A percentile compares a stretch with the other conserved stretches of the same genome.
phyloP scores from a whole-genome alignment of 2,888 invertebrate species.

The Nomada fucata region DNA sequence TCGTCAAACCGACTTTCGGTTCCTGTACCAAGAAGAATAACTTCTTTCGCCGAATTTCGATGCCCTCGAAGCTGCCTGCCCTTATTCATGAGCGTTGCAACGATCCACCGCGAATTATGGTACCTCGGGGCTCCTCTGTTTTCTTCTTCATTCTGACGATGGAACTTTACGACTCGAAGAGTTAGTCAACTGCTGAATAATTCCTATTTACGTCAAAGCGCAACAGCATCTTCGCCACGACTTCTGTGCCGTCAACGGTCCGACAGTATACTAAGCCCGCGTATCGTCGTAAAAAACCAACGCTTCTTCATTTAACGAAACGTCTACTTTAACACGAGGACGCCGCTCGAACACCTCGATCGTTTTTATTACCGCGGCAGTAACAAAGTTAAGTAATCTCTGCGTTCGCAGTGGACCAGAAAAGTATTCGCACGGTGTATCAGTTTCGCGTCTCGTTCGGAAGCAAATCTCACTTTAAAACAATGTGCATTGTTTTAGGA shows the following conservation, averaged over 20 bases:
- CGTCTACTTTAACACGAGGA: slow-evolving; percentile 9
- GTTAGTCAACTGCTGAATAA: slow-evolving; percentile 31
- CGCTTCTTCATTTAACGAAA: slow-evolving; percentile 5
- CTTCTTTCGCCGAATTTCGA: slow-evolving; percentile 20
- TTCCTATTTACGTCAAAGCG: neutral
- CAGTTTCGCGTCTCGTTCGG: too few relatives aligned
- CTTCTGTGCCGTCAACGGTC: slow-evolving; percentile 6
- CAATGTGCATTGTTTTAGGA: too few relatives aligned
- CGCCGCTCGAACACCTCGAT: neutral
- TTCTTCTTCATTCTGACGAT: neutral
- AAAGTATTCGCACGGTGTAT: too few relatives aligned
- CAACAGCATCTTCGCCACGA: neutral
- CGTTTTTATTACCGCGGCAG: neutral
- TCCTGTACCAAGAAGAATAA: slow-evolving; percentile 1
- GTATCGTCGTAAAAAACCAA: slow-evolving; percentile 9
- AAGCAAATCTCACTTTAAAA: too few relatives aligned
- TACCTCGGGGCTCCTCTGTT: neutral
- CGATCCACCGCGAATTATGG: neutral
- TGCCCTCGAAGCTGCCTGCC: neutral
- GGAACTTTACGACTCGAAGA: slow-evolving; percentile 9
- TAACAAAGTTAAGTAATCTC: too few relatives aligned
- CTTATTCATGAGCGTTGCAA: neutral
- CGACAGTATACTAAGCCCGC: neutral
- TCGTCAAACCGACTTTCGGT: slow-evolving; percentile 1
- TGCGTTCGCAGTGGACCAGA: too few relatives aligned